Base-by-base conservation (phyloP, 2,888 invertebrate genomes). In the Strigamia crassipes region DNA sequence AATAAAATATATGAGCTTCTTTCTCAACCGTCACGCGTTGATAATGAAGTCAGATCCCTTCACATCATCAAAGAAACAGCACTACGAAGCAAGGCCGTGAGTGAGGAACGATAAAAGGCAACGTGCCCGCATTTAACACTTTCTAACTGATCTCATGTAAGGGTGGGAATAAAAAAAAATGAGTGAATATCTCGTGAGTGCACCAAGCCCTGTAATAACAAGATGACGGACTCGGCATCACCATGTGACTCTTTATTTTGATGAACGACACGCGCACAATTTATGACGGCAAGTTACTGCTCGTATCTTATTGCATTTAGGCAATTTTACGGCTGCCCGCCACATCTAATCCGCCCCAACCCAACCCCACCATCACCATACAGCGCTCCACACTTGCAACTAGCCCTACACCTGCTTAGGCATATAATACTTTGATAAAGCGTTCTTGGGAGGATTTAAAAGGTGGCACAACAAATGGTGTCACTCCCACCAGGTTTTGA, bases 91-190 rank as follows among this genome's bases (percentile, higher is more conserved):
- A 18, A 38, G 34, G 78, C 31, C 41, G 79, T 41, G 41, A 61
- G 79, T 42, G 79, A 34, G 13, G 79, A 41, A 21, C 42, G 79
- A 79, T 79, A 79, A 79, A 79, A 79, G 79, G 79, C 79, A 79
- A 79, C 18, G 79, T 38, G 79, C 41, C 79, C 41, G 23, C 79
- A 34, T 42, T 79, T 79, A 79, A 79, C 79, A 41, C 79, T 42
- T 42, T 42, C 79, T 79, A 79, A 79, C 31, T 79, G 79, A 79
- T 79, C 38, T 34, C 38, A 41, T 23, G 38, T 23, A n/a, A 78
- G 78, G 23, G 34, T 27, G 13, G 27, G 31, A 34, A 27, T 23
- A 27, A 78, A 78, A 78, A 78, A 78, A 78, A 78, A 1, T 21
- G 31, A 78, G 78, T 31, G 38, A 78, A 78, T 34, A 78, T 38